Evolutionary conservation across 2,797 vertebrate genomes (phyloP).

Genomic region (Microtus californicus): DNA sequence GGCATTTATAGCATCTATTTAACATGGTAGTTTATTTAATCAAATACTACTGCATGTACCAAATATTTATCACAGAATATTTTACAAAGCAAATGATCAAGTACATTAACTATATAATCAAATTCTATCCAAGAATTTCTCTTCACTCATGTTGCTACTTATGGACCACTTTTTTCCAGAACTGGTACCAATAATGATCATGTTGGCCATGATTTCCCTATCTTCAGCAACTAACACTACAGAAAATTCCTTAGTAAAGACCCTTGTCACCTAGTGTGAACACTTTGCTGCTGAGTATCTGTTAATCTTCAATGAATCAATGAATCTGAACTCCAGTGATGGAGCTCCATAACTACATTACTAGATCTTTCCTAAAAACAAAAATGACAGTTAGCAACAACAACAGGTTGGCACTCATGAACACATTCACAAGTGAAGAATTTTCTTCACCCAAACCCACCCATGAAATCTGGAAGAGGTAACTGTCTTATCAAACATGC

Average conservation of each 20-base stretch:
- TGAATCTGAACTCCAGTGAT: background rate
- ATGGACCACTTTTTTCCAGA: background rate
- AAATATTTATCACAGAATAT: background rate
- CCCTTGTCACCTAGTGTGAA: too few relatives aligned
- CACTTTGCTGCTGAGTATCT: background rate
- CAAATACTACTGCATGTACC: background rate
- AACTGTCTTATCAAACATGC: background rate
- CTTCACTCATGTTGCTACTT: background rate
- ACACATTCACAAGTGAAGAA: background rate
- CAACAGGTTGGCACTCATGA: background rate
- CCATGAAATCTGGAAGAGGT: background rate
- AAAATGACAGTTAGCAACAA: background rate
- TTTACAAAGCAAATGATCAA: background rate
- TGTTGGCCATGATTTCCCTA: background rate
- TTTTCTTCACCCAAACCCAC: background rate
- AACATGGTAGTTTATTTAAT: background rate
- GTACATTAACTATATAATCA: background rate
- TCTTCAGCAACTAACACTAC: background rate
- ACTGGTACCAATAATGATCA: background rate
- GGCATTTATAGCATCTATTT: background rate
- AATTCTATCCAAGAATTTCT: background rate
- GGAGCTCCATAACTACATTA: background rate
- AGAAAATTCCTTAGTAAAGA: background rate
- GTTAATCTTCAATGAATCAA: background rate
- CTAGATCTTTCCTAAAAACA: background rate